Percentiles rank a stretch among this genome's conserved stretches.
These are phyloP conservation scores for Limnephilus marmoratus DNA, from an alignment of 2,888 invertebrate species.

Conservation along the genomic window DNA sequence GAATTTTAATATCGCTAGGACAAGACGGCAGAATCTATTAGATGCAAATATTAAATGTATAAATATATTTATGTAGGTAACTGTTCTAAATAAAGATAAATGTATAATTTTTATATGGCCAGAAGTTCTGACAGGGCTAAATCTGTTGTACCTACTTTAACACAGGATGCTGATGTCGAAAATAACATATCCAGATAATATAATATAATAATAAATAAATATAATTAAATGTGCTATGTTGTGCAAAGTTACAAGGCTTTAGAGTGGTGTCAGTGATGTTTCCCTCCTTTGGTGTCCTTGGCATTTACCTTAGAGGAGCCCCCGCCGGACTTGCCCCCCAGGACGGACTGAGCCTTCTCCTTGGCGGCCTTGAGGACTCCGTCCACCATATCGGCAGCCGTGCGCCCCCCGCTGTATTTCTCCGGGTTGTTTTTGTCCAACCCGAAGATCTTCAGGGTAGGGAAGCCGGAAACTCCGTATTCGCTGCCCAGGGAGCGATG, in stretches of 20 bases:
- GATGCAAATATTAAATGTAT: not conserved
- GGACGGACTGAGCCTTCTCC: conserved; percentile 83
- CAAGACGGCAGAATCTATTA: not conserved
- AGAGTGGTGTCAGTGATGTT: not conserved
- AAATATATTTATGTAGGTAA: too few species aligned
- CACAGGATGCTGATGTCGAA: not conserved
- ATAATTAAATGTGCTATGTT: not conserved
- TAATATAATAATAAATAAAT: not conserved
- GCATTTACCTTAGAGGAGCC: conserved; percentile 70
- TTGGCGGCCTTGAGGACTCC: conserved; percentile 88
- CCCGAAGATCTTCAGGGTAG: conserved; percentile 96
- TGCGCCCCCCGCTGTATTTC: conserved; percentile 90
- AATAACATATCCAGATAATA: not conserved
- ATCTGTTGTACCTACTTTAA: not conserved
- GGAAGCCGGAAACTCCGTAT: conserved; percentile 93
- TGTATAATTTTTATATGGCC: not conserved
- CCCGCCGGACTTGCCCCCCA: conserved; percentile 80
- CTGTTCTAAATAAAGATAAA: not conserved
- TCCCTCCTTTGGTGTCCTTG: not conserved
- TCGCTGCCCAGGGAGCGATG: conserved; percentile 88
- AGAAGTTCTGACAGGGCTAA: not conserved
- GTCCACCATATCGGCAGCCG: conserved; percentile 91
- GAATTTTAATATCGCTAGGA: not conserved
- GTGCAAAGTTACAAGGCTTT: not conserved
- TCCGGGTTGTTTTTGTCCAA: conserved; percentile 88